These are phyloP conservation scores for Argya squamiceps DNA, from an alignment of 2,797 vertebrate genomes.

Conservation along the genomic window DNA sequence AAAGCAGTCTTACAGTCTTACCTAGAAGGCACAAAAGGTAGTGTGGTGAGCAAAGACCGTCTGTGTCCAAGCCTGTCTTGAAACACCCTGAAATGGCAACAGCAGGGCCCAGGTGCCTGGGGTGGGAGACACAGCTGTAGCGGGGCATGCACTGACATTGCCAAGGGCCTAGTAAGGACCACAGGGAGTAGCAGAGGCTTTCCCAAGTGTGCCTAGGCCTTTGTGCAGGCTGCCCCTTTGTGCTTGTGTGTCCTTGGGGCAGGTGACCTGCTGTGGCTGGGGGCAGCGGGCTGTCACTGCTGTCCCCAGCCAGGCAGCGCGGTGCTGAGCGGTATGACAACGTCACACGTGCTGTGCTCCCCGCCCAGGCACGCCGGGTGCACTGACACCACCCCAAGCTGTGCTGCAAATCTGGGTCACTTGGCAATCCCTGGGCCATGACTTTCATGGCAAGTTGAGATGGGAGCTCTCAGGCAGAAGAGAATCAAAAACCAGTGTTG, in stretches of 20 bases:
- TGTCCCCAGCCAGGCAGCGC: background rate
- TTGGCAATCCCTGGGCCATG: background rate
- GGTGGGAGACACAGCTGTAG: background rate
- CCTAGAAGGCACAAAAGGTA: background rate
- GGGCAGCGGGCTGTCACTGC: background rate
- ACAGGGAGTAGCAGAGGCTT: background rate
- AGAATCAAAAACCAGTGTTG: background rate
- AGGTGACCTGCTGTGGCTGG: background rate
- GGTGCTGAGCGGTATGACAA: rapidly evolving
- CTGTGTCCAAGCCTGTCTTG: background rate
- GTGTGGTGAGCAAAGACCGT: background rate
- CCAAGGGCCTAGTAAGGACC: background rate
- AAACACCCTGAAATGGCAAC: background rate
- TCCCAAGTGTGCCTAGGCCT: background rate
- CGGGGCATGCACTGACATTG: background rate
- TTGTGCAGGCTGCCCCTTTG: background rate
- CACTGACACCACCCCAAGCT: too few relatives aligned
- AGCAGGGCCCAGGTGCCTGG: background rate
- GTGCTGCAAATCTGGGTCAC: background rate
- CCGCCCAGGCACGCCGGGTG: rapidly evolving
- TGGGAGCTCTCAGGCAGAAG: background rate
- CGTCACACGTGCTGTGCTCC: rapidly evolving
- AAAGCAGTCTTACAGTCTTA: background rate
- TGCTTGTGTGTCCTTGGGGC: background rate
- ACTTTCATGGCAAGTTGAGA: background rate